Evolutionary conservation across 1,140 invertebrate genomes (phyloP).

Genomic region (Drosophila mayri): DNA sequence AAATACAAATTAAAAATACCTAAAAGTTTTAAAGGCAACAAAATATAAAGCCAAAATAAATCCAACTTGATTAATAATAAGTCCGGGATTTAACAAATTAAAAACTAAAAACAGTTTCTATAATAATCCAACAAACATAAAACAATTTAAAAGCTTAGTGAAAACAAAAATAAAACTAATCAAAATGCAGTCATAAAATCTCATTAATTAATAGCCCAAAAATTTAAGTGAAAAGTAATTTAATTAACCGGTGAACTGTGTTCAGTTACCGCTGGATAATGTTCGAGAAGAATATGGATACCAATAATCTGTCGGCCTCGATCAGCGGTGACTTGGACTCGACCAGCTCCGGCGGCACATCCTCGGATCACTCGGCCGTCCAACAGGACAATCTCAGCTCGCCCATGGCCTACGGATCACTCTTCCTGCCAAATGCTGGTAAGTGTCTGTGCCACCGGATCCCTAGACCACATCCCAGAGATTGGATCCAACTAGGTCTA

Average conservation of each 20-base stretch:
- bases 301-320: constrained; percentile 69
- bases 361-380: constrained; percentile 75
- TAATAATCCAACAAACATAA: no score
- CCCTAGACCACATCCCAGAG: constrained; percentile 2
- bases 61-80: no score
- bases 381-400: constrained; percentile 82
- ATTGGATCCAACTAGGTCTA: constrained; percentile 29
- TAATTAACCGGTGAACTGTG: not conserved
- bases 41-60: no score
- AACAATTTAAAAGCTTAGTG: not conserved
- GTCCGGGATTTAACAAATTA: no score
- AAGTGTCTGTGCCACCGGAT: constrained; percentile 25
- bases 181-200: not conserved
- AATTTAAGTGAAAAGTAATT: constrained; percentile 1
- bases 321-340: constrained; percentile 79
- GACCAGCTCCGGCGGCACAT: constrained; percentile 82
- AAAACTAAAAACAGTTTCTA: no score
- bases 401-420: constrained; percentile 75
- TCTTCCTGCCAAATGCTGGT: constrained; percentile 81
- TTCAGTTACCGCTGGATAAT: constrained; percentile 44
- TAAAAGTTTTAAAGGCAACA: no score
- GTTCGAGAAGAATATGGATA: constrained; percentile 82
- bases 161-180: not conserved
- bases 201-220: not conserved
- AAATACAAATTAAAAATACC: no score